Percentiles rank a stretch among this genome's conserved stretches.
phyloP scores from a whole-genome alignment of 2,888 invertebrate genomes.

The Amphipyra tragopoginis region DNA sequence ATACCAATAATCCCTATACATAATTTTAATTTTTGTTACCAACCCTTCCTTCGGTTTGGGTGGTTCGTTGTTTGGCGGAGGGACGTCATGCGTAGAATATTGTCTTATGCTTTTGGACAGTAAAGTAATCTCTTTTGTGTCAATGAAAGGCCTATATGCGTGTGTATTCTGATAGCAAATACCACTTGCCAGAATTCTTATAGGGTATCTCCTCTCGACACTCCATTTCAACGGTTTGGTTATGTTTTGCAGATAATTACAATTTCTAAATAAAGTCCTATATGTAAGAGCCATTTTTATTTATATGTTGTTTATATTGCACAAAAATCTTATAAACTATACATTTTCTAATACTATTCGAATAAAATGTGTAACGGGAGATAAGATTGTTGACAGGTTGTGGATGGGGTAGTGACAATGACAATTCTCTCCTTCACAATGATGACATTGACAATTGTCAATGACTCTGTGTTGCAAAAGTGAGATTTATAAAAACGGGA shows the following conservation, averaged over 20 bases:
- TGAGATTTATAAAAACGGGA: too few species aligned
- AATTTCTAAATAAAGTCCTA: constrained; percentile 75
- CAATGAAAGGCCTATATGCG: constrained; percentile 51
- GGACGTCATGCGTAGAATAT: constrained; percentile 64
- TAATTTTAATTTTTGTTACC: constrained; percentile 95
- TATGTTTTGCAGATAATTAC: constrained; percentile 69
- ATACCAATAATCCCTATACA: constrained; percentile 99
- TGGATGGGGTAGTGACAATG: constrained; percentile 2
- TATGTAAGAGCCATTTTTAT: constrained; percentile 77
- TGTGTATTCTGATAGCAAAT: constrained; percentile 68
- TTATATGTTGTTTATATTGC: constrained; percentile 31
- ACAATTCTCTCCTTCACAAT: too few species aligned
- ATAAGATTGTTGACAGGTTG: constrained; percentile 36
- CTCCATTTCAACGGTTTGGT: constrained; percentile 79
- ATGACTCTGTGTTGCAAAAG: too few species aligned
- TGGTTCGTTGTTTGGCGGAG: constrained; percentile 54
- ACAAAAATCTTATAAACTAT: constrained; percentile 57
- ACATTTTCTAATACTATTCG: constrained; percentile 56
- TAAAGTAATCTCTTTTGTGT: constrained; percentile 60
- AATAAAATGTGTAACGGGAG: constrained; percentile 36
- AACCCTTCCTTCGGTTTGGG: constrained; percentile 89
- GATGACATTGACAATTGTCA: too few species aligned
- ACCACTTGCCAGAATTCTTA: constrained; percentile 72
- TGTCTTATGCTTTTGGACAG: constrained; percentile 59
- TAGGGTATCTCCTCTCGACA: constrained; percentile 67